phyloP scores from a whole-genome alignment of 2,888 invertebrate species.

The Serripes groenlandicus region DNA sequence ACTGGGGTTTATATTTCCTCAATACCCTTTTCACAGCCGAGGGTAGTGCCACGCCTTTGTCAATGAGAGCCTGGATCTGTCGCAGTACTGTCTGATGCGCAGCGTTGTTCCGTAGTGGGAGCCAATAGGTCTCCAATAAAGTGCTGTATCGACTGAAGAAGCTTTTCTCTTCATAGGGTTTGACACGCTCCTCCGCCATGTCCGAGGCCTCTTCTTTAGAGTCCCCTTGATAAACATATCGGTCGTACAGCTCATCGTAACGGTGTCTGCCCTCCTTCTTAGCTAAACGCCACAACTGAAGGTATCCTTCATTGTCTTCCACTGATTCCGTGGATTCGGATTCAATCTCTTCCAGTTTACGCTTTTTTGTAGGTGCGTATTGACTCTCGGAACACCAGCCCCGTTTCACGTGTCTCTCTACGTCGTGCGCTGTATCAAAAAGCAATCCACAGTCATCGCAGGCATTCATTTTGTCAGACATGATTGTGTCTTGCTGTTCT shows the following conservation, averaged over 20 bases:
- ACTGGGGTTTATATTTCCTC: slow-evolving; percentile 25
- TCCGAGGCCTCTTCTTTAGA: slow-evolving; percentile 31
- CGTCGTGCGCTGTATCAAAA: slow-evolving; percentile 36
- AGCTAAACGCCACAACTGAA: slow-evolving; percentile 15
- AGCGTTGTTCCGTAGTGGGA: slow-evolving; percentile 15
- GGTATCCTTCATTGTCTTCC: slow-evolving; percentile 37
- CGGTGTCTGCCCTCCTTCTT: neutral
- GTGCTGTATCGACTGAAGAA: slow-evolving; percentile 7
- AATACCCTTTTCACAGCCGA: slow-evolving; percentile 1
- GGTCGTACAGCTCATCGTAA: slow-evolving; percentile 18
- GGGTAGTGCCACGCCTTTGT: neutral
- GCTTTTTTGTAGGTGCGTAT: slow-evolving; percentile 20
- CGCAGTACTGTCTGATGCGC: slow-evolving; percentile 6
- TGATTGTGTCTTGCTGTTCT: no score
- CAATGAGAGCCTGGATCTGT: neutral
- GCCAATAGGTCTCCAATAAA: slow-evolving; percentile 21
- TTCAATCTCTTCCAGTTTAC: slow-evolving; percentile 21
- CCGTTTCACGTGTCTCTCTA: slow-evolving; percentile 47
- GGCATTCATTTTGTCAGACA: slow-evolving; percentile 30
- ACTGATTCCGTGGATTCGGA: slow-evolving; percentile 8
- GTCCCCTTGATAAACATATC: slow-evolving; percentile 20
- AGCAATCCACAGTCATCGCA: slow-evolving; percentile 49
- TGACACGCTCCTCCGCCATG: slow-evolving; percentile 15
- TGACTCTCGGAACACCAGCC: slow-evolving; percentile 40
- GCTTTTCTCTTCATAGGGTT: slow-evolving; percentile 13